Evolutionary conservation across 2,888 invertebrate genomes (phyloP), one percentile per base, ranked within the genome.

Genomic region (Drosophila pseudotakahashii): DNA sequence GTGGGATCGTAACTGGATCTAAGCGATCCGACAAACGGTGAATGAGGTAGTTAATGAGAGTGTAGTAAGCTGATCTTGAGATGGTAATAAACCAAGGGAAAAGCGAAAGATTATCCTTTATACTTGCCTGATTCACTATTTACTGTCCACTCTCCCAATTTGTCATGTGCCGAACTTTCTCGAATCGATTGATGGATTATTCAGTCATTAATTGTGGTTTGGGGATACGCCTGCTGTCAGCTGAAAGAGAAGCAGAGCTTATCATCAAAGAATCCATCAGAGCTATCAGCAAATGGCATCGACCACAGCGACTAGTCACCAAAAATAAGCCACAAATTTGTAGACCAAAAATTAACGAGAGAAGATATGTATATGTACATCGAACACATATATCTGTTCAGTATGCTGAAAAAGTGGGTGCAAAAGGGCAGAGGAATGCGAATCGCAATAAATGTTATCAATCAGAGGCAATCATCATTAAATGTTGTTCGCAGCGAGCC

Each of bases 221-320:
- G 10, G n/a, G 32, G 4, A 13, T 19, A 13, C 19, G 13, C 16
- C 13, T 37, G 26, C 19, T 19, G 19, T 19, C 19, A 19, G 19
- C 19, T 19, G 62, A 32, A 61, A 60, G 42, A 48, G 30, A 41
- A 42, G 30, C 36, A 39, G 55, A 48, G 53, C 76, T 81, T 90
- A 90, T 90, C 89, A 83, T 81, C 86, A 88, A 89, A 90, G 90
- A 86, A 89, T 90, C 83, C 89, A 89, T 89, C 89, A 83, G 78
- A 60, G 60, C 59, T 88, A 90, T 89, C 90, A 70, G 67, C 58
- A 62, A 54, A 81, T 82, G 90, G 90, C 90, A 90, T 90, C 90
- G 69, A 69, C 76, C 82, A 76, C 70, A 52, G 55, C 71, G 63
- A 58, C 62, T 66, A 47, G 42, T 26, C 32, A 44, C 44, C 70